These are phyloP conservation scores for Tinamus major DNA, from an alignment of 2,797 vertebrate species.

Conservation along the genomic window DNA sequence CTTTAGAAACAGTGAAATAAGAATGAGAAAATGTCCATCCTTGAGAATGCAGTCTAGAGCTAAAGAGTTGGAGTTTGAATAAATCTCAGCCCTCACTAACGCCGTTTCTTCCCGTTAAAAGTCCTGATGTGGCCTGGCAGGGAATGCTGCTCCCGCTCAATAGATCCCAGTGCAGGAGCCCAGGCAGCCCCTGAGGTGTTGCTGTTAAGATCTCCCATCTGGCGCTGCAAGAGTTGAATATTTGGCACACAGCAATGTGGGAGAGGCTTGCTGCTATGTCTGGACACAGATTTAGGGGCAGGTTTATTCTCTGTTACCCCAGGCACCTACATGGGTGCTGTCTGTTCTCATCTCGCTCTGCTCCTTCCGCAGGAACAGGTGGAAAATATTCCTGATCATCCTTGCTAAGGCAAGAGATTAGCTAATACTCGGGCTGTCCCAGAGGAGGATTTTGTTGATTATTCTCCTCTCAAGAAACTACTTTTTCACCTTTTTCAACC, in stretches of 20 bases:
- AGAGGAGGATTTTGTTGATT: background rate
- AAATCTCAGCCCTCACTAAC: background rate
- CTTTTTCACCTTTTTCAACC: background rate
- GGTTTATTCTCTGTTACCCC: background rate
- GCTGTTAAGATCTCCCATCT: too few species aligned
- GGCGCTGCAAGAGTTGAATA: too few species aligned
- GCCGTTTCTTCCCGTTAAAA: background rate
- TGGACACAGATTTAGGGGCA: background rate
- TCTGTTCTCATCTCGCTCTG: background rate
- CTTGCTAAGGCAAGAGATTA: background rate
- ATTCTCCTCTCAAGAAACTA: too few species aligned
- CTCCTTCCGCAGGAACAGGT: background rate
- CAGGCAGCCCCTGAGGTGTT: too few species aligned
- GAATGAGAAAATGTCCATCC: rapidly evolving
- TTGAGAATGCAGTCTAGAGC: background rate
- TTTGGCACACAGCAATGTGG: too few species aligned
- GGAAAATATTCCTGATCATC: background rate
- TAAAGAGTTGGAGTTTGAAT: background rate
- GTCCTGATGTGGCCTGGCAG: background rate
- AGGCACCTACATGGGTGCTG: background rate
- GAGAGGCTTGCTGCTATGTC: background rate
- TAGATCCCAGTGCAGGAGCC: background rate
- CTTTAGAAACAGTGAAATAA: background rate
- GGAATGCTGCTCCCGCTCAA: background rate
- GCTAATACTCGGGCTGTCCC: background rate